These are phyloP conservation scores for Clarias magur DNA, from an alignment of 2,113 vertebrate genomes.

Conservation along the genomic window DNA sequence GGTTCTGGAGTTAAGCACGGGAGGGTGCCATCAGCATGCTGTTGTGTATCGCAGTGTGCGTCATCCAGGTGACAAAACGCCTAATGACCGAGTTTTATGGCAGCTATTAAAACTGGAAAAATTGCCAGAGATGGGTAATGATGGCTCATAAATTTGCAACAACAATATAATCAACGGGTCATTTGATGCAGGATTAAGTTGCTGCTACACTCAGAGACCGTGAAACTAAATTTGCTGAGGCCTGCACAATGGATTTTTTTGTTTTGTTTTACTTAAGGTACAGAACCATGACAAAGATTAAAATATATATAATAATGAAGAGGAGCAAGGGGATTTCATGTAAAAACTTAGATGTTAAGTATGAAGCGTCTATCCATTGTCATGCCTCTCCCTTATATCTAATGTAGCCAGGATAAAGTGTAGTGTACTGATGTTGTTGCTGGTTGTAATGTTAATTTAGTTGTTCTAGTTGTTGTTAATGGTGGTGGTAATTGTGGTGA, in stretches of 20 bases:
- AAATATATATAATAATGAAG: not conserved
- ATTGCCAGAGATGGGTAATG: slow-evolving; percentile 34
- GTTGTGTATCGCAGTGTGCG: slow-evolving; percentile 15
- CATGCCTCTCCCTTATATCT: not conserved
- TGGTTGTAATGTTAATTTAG: no score
- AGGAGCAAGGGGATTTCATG: not conserved
- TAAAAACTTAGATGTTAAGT: not conserved
- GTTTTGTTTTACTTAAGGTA: not conserved
- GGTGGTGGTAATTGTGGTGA: no score
- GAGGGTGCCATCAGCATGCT: not conserved
- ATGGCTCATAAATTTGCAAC: slow-evolving; percentile 36
- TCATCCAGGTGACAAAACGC: slow-evolving; percentile 37
- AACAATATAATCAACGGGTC: slow-evolving; percentile 42
- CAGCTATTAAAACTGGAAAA: slow-evolving; percentile 29
- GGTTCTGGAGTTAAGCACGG: slow-evolving; percentile 14
- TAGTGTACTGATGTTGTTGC: no score
- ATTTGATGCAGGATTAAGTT: slow-evolving; percentile 27
- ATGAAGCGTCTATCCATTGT: not conserved
- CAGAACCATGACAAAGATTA: not conserved
- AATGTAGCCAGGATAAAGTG: no score
- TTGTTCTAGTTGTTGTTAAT: no score
- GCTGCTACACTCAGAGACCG: not conserved
- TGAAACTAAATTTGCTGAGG: not conserved
- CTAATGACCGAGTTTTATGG: slow-evolving; percentile 33
- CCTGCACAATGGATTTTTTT: not conserved